A percentile compares a stretch with the other conserved stretches of the same genome.
Conservation (phyloP, 2,797 vertebrate genomes). For the Enteromius fasciolatus region DNA sequence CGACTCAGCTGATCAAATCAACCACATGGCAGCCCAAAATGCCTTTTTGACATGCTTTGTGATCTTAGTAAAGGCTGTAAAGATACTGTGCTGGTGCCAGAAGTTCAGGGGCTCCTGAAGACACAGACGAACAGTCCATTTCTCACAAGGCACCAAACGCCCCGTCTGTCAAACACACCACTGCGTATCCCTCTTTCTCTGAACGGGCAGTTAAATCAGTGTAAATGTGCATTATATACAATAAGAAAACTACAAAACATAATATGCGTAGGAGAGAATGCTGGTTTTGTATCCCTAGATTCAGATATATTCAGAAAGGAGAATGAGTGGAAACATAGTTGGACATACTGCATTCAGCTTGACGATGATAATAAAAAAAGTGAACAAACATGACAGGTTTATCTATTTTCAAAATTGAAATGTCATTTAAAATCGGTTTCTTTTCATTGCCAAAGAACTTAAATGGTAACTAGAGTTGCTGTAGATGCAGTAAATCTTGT, state of each 20-base stretch:
- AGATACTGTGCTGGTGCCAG: conserved; percentile 56
- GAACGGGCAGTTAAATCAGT: conserved; percentile 48
- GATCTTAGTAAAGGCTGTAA: conserved; percentile 37
- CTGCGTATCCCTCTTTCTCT: conserved; percentile 2
- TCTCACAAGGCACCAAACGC: conserved; percentile 46
- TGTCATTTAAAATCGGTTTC: conserved; percentile 25
- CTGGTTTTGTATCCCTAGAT: conserved; percentile 60
- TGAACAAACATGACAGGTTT: conserved; percentile 59
- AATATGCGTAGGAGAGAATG: conserved; percentile 67
- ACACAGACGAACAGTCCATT: conserved; percentile 24
- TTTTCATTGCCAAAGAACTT: conserved; percentile 36
- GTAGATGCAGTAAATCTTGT: conserved; percentile 60
- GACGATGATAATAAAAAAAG: conserved; percentile 57
- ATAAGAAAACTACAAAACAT: conserved; percentile 67
- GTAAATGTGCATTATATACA: conserved; percentile 73
- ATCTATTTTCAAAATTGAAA: conserved; percentile 53
- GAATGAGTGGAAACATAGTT: conserved; percentile 52
- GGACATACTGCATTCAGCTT: conserved; percentile 49
- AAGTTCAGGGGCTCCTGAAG: conserved; percentile 21
- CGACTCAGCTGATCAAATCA: conserved; percentile 17
- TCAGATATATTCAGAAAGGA: conserved; percentile 54
- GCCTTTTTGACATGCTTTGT: conserved; percentile 36
- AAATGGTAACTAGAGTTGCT: conserved; percentile 36
- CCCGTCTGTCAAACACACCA: background rate
- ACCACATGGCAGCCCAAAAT: conserved; percentile 15